Conservation (phyloP, 2,888 invertebrate species). For the Leptinotarsa juncta region DNA sequence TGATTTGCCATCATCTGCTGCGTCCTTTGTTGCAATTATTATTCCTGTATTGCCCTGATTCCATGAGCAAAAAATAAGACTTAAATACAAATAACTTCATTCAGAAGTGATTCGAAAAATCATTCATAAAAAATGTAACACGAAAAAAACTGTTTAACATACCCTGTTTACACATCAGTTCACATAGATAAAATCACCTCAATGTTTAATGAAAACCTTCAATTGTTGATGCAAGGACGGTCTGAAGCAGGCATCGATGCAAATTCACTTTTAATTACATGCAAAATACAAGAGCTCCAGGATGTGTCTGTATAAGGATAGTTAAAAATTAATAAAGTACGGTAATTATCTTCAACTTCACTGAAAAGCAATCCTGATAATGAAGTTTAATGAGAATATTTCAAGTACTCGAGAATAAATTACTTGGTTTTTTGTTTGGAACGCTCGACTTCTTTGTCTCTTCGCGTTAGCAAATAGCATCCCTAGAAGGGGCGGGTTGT, state of each 20-base stretch:
- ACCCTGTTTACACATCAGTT: background rate
- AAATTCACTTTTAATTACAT: slow-evolving; percentile 32
- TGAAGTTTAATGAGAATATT: slow-evolving; percentile 31
- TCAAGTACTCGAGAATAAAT: slow-evolving; percentile 15
- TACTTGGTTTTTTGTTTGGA: slow-evolving; percentile 9
- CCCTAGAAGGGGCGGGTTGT: background rate
- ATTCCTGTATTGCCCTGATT: too few relatives aligned
- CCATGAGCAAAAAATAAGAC: too few relatives aligned
- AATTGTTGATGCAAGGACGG: slow-evolving; percentile 9
- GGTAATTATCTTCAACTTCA: slow-evolving; percentile 30
- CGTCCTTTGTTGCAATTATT: too few relatives aligned
- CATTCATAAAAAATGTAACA: background rate
- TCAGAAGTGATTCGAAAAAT: background rate
- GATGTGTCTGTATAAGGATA: slow-evolving; percentile 27
- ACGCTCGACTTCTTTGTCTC: slow-evolving; percentile 3
- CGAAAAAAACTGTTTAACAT: background rate
- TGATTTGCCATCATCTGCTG: too few relatives aligned
- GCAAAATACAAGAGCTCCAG: slow-evolving; percentile 21
- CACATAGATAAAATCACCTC: slow-evolving; percentile 12
- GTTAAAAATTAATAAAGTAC: slow-evolving; percentile 29
- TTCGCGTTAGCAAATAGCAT: slow-evolving; percentile 8
- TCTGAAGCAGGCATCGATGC: slow-evolving; percentile 24
- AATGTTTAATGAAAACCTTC: slow-evolving; percentile 11
- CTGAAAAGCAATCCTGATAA: slow-evolving; percentile 27
- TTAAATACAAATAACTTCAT: background rate